Evolutionary conservation across 1,140 invertebrate species (phyloP).

Genomic region (Lanistes nyassanus): DNA sequence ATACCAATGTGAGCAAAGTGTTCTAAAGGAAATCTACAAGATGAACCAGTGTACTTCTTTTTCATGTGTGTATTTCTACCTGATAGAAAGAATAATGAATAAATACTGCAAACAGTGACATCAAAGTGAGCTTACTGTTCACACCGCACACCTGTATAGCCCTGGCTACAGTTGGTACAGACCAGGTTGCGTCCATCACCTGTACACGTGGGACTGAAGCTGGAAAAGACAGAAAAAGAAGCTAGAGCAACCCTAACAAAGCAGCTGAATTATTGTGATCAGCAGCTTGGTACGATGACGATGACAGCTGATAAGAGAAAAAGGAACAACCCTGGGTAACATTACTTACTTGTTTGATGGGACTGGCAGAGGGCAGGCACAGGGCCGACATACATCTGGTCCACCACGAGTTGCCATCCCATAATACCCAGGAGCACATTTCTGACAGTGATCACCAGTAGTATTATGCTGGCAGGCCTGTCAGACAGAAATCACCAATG

Average conservation of each 20-base stretch:
- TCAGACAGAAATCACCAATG: slow-evolving; percentile 68
- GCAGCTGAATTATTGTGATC: too few relatives aligned
- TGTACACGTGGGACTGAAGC: slow-evolving; percentile 71
- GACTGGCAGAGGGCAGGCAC: slow-evolving; percentile 88
- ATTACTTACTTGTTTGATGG: slow-evolving; percentile 88
- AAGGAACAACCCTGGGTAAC: slow-evolving; percentile 68
- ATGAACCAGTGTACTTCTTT: not conserved
- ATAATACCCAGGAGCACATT: slow-evolving; percentile 89
- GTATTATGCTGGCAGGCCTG: slow-evolving; percentile 88
- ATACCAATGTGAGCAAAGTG: too few relatives aligned
- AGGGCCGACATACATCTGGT: slow-evolving; percentile 89
- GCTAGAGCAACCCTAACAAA: too few relatives aligned
- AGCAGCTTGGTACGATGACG: too few relatives aligned
- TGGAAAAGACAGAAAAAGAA: slow-evolving; percentile 36
- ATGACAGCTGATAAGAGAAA: not conserved
- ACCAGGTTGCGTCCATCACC: slow-evolving; percentile 80
- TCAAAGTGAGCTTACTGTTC: slow-evolving; percentile 45
- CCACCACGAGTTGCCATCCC: slow-evolving; percentile 88
- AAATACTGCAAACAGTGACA: too few relatives aligned
- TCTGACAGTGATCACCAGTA: slow-evolving; percentile 88
- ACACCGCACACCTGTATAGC: slow-evolving; percentile 86
- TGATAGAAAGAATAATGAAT: not conserved
- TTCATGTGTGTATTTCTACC: not conserved
- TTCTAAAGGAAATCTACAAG: too few relatives aligned
- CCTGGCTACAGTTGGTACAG: slow-evolving; percentile 83